A percentile compares a stretch with the other conserved stretches of the same genome.
These are phyloP conservation scores for Urocolius indicus DNA, from an alignment of 2,113 vertebrate genomes.

Conservation along the genomic window DNA sequence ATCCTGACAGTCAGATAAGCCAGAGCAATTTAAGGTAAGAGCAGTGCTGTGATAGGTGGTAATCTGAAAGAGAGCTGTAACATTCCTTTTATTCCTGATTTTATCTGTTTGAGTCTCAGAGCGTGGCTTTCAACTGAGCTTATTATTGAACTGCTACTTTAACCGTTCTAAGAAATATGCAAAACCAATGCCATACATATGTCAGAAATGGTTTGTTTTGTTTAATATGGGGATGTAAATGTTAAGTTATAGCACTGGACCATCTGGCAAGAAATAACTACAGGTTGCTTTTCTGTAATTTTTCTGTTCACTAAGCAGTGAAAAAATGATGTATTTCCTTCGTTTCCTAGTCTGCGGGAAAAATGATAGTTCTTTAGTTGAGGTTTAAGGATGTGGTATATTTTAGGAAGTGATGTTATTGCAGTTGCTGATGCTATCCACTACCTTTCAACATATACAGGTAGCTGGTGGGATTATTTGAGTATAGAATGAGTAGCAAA, in stretches of 20 bases:
- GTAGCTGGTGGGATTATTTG: background rate
- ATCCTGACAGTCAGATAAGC: background rate
- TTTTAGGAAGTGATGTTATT: background rate
- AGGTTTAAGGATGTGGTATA: background rate
- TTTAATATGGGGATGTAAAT: background rate
- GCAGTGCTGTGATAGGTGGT: background rate
- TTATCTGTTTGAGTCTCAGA: background rate
- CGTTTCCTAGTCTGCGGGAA: background rate
- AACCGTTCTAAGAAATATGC: background rate
- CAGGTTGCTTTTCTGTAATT: no score
- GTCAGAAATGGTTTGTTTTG: background rate
- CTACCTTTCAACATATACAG: background rate
- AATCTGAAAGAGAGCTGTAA: background rate
- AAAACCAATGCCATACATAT: background rate
- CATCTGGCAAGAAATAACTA: background rate
- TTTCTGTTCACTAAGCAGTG: background rate
- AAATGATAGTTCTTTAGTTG: background rate
- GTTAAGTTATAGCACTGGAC: background rate
- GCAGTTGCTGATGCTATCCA: background rate
- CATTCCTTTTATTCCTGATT: background rate
- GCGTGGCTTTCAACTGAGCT: background rate
- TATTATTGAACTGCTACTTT: background rate
- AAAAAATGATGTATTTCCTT: accelerated
- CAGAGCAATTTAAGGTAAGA: background rate
- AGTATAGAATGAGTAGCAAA: background rate